phyloP scores from a whole-genome alignment of 23 tunicate species.

The Styela plicata region DNA sequence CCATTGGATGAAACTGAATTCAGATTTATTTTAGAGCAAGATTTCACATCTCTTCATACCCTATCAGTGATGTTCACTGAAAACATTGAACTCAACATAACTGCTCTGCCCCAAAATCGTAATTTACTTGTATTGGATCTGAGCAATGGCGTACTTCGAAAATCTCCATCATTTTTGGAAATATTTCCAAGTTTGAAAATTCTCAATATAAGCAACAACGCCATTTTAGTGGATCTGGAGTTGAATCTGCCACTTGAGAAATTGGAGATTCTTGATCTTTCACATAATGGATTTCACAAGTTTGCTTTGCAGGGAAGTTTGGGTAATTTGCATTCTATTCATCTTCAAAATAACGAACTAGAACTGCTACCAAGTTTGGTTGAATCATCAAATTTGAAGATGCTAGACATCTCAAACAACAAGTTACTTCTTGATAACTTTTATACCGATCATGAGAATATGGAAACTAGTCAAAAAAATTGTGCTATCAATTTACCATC shows the following conservation, averaged over 20 bases:
- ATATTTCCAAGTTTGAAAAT: not conserved
- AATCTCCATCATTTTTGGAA: not conserved
- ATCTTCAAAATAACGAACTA: constrained; percentile 7
- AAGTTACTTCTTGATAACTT: not conserved
- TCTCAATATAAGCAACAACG: constrained; percentile 21
- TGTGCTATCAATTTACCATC: not conserved
- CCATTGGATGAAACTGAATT: not conserved
- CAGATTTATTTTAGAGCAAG: not conserved
- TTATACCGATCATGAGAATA: not conserved
- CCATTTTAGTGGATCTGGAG: not conserved
- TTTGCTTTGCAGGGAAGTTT: constrained; percentile 1
- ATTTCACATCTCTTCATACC: not conserved
- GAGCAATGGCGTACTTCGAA: not conserved
- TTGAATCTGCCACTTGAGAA: not conserved
- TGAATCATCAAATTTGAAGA: not conserved
- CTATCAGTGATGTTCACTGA: not conserved
- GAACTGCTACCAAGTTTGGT: not conserved
- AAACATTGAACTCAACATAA: not conserved
- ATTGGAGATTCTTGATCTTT: not conserved
- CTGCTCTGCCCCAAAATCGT: not conserved
- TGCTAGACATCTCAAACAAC: constrained; percentile 9
- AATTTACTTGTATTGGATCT: not conserved
- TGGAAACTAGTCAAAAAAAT: not conserved
- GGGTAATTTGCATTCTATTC: not conserved
- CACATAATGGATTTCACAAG: constrained; percentile 1